Evolutionary conservation across 2,113 vertebrate genomes (phyloP), one percentile per base, ranked within the genome.

Genomic region (Saguinus midas): DNA sequence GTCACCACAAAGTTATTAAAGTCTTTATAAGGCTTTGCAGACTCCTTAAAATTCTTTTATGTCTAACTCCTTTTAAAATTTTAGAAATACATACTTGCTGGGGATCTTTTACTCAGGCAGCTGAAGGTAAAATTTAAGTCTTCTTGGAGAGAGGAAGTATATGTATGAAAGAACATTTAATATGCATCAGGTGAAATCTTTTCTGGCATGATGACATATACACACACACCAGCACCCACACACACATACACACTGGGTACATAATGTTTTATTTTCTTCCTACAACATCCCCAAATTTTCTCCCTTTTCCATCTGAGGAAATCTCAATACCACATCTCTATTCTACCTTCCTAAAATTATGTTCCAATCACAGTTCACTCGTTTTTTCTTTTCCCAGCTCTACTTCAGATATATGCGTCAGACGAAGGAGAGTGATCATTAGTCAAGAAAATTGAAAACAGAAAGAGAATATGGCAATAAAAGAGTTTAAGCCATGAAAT

Each of bases 21-120:
- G 21, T 35, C 45, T 79, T 90, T 89, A 86, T 45, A 73, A 70
- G 27, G 37, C 37, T 79, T 85, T 85, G 85, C 32, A 80, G 80
- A 55, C 18, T 43, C 43, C 40, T 66, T 29, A 64, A 32, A n/a
- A 17, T 78, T 58, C 81, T 72, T 94, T 90, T 45, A 90, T 86
- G 50, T 90, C 21, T 29, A 25, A 23, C 21, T 75, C 35, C 48
- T 58, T 70, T 70, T 82, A 73, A 94, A 78, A 37, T 70, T 90
- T 48, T 43, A 45, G 52, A 87, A 90, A 76, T 72, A 25, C 16
- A 48, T 27, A 55, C 37, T 57, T 29, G 1, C 57, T 85, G 20
- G 73, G 40, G 48, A 43, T 91, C 6, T 75, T 90, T 87, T 27
- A 45, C 32, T 70, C 17, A n/a, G 25, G n/a, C 8, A 76, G 43